Evolutionary conservation across 2,113 vertebrate genomes (phyloP).

Genomic region (Dolichallabes microphthalmus): DNA sequence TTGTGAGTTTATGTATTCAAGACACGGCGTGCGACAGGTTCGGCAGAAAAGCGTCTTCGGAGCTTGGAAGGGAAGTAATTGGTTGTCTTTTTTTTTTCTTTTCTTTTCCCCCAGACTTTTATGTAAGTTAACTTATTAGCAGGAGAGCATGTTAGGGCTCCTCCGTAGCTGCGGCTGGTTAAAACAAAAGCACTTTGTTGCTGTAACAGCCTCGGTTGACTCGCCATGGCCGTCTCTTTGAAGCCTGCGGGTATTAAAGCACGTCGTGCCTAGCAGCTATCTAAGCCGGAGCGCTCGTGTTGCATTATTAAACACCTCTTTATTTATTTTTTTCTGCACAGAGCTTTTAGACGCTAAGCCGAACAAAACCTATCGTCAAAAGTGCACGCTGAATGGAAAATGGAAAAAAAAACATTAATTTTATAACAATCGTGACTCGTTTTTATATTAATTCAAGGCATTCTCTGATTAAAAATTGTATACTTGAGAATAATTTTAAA

Average conservation of each 20-base stretch:
- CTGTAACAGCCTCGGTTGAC: conserved; percentile 15
- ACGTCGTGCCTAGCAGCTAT: conserved; percentile 2
- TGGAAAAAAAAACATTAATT: neutral
- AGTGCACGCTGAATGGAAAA: neutral
- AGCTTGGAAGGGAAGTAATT: conserved; percentile 17
- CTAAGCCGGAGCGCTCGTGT: neutral
- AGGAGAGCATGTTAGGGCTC: conserved; percentile 15
- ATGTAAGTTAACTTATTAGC: conserved; percentile 38
- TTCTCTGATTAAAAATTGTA: neutral
- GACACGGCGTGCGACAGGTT: neutral
- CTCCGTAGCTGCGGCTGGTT: conserved; percentile 25
- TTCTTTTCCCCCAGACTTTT: conserved; percentile 7
- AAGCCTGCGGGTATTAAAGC: conserved; percentile 28
- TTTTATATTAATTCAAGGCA: neutral
- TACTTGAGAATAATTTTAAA: neutral
- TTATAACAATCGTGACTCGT: neutral
- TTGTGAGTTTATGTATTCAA: conserved; percentile 25
- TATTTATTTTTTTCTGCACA: neutral
- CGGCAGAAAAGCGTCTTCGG: conserved; percentile 1
- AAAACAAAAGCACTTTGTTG: conserved; percentile 40
- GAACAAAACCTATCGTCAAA: neutral
- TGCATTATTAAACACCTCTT: conserved; percentile 28
- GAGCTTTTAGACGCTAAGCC: neutral
- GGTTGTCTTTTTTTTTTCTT: neutral
- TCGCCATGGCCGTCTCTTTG: conserved; percentile 29